phyloP scores from a whole-genome alignment of 2,797 vertebrate genomes.

The Sciurus carolinensis region DNA sequence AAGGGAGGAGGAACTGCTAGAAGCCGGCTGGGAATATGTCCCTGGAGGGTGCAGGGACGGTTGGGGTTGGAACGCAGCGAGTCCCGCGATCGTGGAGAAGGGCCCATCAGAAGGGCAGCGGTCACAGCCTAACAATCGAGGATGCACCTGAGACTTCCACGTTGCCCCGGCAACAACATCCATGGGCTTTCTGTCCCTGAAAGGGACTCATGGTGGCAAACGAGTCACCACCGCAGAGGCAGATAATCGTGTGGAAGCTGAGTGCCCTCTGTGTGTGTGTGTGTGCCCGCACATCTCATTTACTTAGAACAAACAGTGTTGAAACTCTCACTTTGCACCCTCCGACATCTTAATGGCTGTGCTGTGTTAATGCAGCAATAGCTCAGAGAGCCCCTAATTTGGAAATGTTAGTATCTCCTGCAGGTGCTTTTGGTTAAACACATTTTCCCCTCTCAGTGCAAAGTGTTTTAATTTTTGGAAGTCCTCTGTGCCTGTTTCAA shows the following conservation, averaged over 20 bases:
- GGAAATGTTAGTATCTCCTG: slow-evolving; percentile 68
- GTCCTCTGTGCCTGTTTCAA: slow-evolving; percentile 37
- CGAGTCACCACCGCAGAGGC: not conserved
- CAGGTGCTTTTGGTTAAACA: slow-evolving; percentile 66
- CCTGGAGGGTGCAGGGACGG: not conserved
- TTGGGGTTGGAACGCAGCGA: not conserved
- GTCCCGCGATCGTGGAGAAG: too few relatives aligned
- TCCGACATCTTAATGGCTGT: slow-evolving; percentile 49
- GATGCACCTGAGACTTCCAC: fast-evolving
- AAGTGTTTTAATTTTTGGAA: slow-evolving; percentile 73
- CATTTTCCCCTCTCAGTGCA: not conserved
- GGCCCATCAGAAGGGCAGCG: not conserved
- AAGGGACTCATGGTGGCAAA: not conserved
- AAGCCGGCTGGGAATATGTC: not conserved
- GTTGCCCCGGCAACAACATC: not conserved
- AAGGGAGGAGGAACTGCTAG: not conserved
- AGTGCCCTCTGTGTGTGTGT: not conserved
- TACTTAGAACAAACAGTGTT: slow-evolving; percentile 60
- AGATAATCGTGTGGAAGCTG: not conserved
- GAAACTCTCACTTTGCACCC: slow-evolving; percentile 21
- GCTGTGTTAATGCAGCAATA: not conserved
- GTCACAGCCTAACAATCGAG: not conserved
- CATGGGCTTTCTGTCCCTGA: not conserved
- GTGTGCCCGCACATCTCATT: not conserved
- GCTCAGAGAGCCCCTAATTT: slow-evolving; percentile 56